Base-by-base conservation (phyloP, 1,140 invertebrate genomes). In the Leptopilina boulardi region DNA sequence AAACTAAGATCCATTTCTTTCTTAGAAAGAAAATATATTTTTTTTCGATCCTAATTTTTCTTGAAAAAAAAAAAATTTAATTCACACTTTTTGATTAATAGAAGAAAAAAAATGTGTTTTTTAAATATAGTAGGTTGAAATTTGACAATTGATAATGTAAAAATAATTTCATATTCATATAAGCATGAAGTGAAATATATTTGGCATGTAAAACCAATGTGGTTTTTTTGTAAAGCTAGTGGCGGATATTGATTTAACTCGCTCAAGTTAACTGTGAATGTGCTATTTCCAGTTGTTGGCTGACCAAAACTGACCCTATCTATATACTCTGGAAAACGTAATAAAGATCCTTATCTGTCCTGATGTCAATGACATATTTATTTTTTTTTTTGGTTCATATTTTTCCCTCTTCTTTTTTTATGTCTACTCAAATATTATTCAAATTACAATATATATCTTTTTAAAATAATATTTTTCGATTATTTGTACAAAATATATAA, bases 251-350 rank as follows among this genome's bases (percentile, higher is more conserved):
- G 59, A 66, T 66, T 66, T 13, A 66, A n/a, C 59, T 30, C 26
- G 59, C 11, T 30, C 34, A 6, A 66, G 59, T 30, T 30, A 66
- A 66, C 59, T 66, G 59, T 38, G 5, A 66, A 66, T 23, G 26
- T 66, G 23, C 59, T 23, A 66, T 30, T 66, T 66, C 59, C 59
- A 66, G 59, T 66, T 66, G 59, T 66, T 66, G 59, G 59, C 59
- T 34, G 59, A 66, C 59, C 59, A 66, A 66, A 66, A 15, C 23
- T 26, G 2, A 15, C 10, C 13, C 26, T 66, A n/a, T 66, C 59
- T 66, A 66, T n/a, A n/a, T n/a, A n/a, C n/a, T n/a, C 23, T 66
- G 23, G 23, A n/a, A 15, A 30, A 23, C 15, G 26, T 30, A 66
- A 66, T 34, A 30, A 15, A 26, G 23, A 34, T n/a, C 15, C 59